Base-by-base conservation (phyloP, 2,797 vertebrate species). In the Peromyscus eremicus region DNA sequence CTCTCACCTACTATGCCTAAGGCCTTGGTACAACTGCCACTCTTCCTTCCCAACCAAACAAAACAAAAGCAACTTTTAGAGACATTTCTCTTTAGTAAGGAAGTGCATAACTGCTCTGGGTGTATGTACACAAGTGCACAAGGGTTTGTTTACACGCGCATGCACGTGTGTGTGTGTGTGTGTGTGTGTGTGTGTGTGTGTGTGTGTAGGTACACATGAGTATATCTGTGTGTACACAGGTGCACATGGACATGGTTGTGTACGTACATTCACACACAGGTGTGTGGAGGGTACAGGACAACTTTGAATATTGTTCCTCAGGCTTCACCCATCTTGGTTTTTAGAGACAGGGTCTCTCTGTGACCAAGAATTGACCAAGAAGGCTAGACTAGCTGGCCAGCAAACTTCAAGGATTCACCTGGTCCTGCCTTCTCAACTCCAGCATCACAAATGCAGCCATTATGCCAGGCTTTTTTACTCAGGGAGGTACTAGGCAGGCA, bases 21-120 rank as follows among this genome's bases (percentile, higher is more conserved):
- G 17, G 32, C 34, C 49, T 40, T 89, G 55, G 29, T 34, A 75
- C 14, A 76, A 60, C 9, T 37, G 37, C 55, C 37, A 76, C 16
- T 4, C 55, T 40, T 60, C 52, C 27, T 43, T 46, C 27, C 55
- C 73, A 71, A 71, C 16, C 29, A 75, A 76, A 89, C 29, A 62
- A 87, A 87, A 60, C 19, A n/a, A 49, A 73, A 34, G 85, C 60
- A 92, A 81, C 43, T 10, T 40, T 89, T 76, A 21, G 92, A 91
- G 21, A 95, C 92, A 84, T 55, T 93, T 75, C 89, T 81, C 90
- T 80, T 86, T 90, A 82, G 76, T 25, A 83, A 73, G 0, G 43
- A 85, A 68, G 16, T 68, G 62, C n/a, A 75, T 37, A 83, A 12
- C 75, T 87, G 37, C 34, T 86, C 60, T 84, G 40, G 40, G 10